These are phyloP conservation scores for Onychostoma macrolepis DNA, from an alignment of 2,113 vertebrate species.

Conservation along the genomic window DNA sequence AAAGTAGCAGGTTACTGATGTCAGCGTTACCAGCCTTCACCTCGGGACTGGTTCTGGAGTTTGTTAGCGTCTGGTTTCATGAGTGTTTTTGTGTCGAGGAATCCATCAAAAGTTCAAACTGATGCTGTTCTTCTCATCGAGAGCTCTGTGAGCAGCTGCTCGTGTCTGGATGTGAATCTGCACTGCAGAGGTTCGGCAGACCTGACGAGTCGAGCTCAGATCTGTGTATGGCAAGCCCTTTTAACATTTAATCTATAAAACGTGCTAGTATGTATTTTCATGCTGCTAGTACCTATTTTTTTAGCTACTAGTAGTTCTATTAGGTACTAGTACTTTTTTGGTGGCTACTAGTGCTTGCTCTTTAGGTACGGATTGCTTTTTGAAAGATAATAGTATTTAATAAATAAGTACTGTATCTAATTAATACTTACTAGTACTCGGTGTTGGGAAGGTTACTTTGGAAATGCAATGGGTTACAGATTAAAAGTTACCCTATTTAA, in stretches of 20 bases:
- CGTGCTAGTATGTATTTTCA: too few species aligned
- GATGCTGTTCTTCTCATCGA: background rate
- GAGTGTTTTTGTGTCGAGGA: background rate
- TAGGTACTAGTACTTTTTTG: too few species aligned
- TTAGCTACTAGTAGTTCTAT: too few species aligned
- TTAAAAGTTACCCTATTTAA: too few species aligned
- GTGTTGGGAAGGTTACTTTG: too few species aligned
- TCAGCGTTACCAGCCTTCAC: background rate
- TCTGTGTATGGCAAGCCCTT: background rate
- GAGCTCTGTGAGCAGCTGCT: constrained; percentile 64
- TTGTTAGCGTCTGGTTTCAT: background rate
- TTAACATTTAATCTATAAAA: too few species aligned
- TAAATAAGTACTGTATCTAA: too few species aligned
- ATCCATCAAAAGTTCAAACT: background rate
- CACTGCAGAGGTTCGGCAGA: constrained; percentile 74
- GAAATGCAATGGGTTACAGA: too few species aligned
- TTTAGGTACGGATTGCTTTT: too few species aligned
- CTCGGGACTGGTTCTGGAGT: background rate
- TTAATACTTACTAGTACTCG: too few species aligned
- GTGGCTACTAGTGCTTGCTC: too few species aligned
- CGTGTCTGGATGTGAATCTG: constrained; percentile 67
- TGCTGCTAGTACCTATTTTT: background rate
- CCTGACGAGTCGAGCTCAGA: constrained; percentile 61
- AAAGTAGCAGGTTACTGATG: background rate
- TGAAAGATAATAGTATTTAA: too few species aligned